Evolutionary conservation across 2,113 vertebrate species (phyloP).

Genomic region (Strigops habroptila): DNA sequence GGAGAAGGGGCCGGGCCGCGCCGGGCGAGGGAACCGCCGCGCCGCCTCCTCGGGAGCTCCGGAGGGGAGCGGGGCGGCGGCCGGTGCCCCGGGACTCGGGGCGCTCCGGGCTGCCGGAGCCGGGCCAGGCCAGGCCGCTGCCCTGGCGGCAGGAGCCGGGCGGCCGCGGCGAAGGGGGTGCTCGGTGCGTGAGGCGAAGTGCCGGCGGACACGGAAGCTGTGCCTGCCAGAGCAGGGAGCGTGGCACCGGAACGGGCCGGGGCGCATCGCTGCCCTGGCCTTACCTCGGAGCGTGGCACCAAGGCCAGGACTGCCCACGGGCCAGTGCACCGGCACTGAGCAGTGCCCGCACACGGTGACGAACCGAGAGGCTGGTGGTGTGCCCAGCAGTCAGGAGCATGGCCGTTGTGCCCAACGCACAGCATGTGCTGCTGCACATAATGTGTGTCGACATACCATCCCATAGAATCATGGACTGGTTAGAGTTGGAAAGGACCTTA

Average conservation of each 20-base stretch:
- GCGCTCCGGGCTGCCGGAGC: not conserved
- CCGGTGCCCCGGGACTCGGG: not conserved
- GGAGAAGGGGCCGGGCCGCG: slow-evolving; percentile 47
- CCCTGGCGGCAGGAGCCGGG: not conserved
- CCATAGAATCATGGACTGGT: not conserved
- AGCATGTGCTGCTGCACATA: fast-evolving
- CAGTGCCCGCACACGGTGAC: fast-evolving
- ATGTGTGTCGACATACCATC: fast-evolving
- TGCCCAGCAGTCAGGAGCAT: not conserved
- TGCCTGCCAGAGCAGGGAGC: not conserved
- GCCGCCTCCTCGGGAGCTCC: not conserved
- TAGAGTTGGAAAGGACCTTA: not conserved
- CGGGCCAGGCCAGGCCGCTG: not conserved
- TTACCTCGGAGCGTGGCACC: not conserved
- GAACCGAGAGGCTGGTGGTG: too few relatives aligned
- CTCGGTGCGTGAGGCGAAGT: fast-evolving
- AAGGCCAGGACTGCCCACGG: fast-evolving
- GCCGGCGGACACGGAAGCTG: not conserved
- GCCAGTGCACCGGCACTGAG: fast-evolving
- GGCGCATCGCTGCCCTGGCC: not conserved
- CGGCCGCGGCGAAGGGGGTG: not conserved
- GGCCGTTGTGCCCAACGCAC: fast-evolving
- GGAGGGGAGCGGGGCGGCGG: slow-evolving; percentile 7
- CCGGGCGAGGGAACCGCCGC: not conserved
- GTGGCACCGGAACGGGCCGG: fast-evolving